Conservation (phyloP, 1,140 invertebrate genomes). For the Trachymyrmex cornetzi region DNA sequence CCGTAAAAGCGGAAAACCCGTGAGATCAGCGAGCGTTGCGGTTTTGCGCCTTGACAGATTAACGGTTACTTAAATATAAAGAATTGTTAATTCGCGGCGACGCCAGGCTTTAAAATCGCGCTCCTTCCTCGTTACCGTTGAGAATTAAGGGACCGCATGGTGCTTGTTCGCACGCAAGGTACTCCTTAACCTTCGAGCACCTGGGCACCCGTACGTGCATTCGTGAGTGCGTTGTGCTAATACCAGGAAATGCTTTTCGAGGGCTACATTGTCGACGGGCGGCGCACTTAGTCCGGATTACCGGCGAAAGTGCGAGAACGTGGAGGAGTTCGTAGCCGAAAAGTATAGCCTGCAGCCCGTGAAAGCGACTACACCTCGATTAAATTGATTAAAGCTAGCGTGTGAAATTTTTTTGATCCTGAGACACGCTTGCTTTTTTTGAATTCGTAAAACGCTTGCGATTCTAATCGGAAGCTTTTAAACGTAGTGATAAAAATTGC, state of each 20-base stretch:
- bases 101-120: conserved; percentile 24
- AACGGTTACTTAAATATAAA: conserved; percentile 62
- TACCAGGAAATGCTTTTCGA: conserved; percentile 56
- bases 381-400: conserved; percentile 72
- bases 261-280: conserved; percentile 47
- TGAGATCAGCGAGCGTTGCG: conserved; percentile 16
- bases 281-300: conserved; percentile 57
- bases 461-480: background rate
- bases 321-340: conserved; percentile 23
- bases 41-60: conserved; percentile 59
- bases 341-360: conserved; percentile 18
- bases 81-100: conserved; percentile 49
- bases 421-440: conserved; percentile 30
- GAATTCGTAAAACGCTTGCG: conserved; percentile 32
- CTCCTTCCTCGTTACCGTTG: conserved; percentile 41
- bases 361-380: conserved; percentile 58
- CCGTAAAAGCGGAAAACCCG: conserved; percentile 23
- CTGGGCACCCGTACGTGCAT: conserved; percentile 18
- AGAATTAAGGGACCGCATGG: conserved; percentile 52
- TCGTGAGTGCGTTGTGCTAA: conserved; percentile 39
- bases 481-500: background rate
- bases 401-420: conserved; percentile 68
- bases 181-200: conserved; percentile 47
- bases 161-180: conserved; percentile 21
- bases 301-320: conserved; percentile 34